Percentiles rank a stretch among this genome's conserved stretches.
phyloP scores from a whole-genome alignment of 1,140 invertebrate species.

The Laodelphax striatellus region DNA sequence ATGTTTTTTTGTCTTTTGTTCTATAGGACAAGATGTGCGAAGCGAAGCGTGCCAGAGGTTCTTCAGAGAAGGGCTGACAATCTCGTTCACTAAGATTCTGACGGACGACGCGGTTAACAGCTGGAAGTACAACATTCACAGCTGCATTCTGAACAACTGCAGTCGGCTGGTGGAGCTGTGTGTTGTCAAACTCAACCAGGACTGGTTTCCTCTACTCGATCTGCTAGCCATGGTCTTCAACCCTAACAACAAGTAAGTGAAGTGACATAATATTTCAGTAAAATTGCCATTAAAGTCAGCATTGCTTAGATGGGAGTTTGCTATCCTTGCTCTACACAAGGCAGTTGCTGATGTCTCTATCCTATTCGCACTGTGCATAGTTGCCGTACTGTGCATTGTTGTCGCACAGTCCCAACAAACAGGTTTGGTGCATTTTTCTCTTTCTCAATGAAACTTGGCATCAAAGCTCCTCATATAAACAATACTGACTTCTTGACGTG shows the following conservation, averaged over 20 bases:
- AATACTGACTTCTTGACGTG: too few relatives aligned
- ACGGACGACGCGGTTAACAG: conserved; percentile 97
- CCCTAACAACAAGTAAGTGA: conserved; percentile 75
- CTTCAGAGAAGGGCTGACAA: conserved; percentile 86
- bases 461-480: too few relatives aligned
- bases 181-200: conserved; percentile 78
- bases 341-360: too few relatives aligned
- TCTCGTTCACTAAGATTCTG: conserved; percentile 93
- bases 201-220: conserved; percentile 88
- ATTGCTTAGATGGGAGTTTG: conserved; percentile 54
- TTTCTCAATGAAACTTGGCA: too few relatives aligned
- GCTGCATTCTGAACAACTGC: conserved; percentile 88
- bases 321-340: conserved; percentile 87
- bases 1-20: conserved; percentile 21
- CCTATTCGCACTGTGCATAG: too few relatives aligned
- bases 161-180: conserved; percentile 84
- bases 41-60: conserved; percentile 89
- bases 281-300: conserved; percentile 1
- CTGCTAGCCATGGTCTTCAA: conserved; percentile 87
- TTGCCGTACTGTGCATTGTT: too few relatives aligned
- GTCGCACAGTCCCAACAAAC: too few relatives aligned
- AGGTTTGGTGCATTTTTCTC: too few relatives aligned
- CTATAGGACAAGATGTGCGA: conserved; percentile 69
- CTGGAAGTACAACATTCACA: conserved; percentile 95
- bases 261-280: too few relatives aligned